Base-by-base conservation (phyloP, 2,797 vertebrate species). In the Lutjanus campechanus region DNA sequence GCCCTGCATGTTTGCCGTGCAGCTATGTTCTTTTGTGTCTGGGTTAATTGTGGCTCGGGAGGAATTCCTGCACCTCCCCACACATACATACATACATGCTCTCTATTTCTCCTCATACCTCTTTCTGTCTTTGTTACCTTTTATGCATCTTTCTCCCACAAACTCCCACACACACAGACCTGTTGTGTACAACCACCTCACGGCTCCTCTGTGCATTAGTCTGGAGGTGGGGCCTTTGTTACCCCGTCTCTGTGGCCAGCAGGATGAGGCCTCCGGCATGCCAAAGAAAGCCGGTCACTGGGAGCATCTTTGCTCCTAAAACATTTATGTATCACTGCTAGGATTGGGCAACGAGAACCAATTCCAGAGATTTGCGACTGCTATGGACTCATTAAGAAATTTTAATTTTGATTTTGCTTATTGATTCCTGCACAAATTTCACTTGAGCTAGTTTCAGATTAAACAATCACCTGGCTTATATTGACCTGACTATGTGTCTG, bases 21-120 rank as follows among this genome's bases (percentile, higher is more conserved):
- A 50, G 77, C 81, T 53, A 66, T 72, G 74, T 85, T 93, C 86
- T 82, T 91, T 91, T 93, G 93, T 91, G 90, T 93, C 85, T 76
- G 65, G 82, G 88, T 91, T 95, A 92, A 92, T 94, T 94, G 86
- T 84, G 75, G 88, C 88, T 84, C 50, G 13, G 81, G 91, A 94
- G 91, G 86, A 88, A 91, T 90, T 88, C 65, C 47, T 81, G 75
- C 82, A 64, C 77, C 76, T 79, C 74, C 83, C 58, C 63, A 49
- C 69, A 56, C 67, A 63, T 53, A 25, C 77, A 69, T 29, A n/a
- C 47, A 65, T 53, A 12, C 40, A 29, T 16, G 1, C n/a, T 12
- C 46, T 49, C 15, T 55, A 11, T 69, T 61, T 77, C 75, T 46
- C 58, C 53, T 53, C 15, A 36, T 19, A 43, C 55, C 11, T 11